Percentiles rank a stretch among this genome's conserved stretches.
phyloP scores from a whole-genome alignment of 2,797 vertebrate species.

The Sciurus carolinensis region DNA sequence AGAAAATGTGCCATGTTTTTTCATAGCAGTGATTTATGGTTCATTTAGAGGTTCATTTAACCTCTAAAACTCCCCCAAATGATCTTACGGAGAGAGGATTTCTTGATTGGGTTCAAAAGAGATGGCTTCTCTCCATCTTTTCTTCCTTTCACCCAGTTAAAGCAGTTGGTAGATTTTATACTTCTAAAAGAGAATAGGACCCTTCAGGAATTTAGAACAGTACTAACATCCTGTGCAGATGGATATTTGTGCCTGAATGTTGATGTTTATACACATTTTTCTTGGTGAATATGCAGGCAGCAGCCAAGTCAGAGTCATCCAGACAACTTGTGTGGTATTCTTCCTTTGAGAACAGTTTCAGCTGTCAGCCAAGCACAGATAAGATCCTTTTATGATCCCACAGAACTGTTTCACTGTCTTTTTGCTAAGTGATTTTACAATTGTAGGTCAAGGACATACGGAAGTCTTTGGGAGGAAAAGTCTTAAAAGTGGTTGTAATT shows the following conservation, averaged over 20 bases:
- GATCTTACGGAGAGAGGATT: neutral
- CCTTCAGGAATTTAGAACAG: constrained; percentile 64
- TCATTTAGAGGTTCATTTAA: neutral
- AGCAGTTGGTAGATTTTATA: constrained; percentile 43
- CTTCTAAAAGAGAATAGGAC: constrained; percentile 48
- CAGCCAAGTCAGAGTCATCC: constrained; percentile 38
- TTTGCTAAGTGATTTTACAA: constrained; percentile 38
- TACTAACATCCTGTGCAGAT: constrained; percentile 79
- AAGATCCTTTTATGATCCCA: neutral
- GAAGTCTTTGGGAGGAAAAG: neutral
- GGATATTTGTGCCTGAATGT: constrained; percentile 66
- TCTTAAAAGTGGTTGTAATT: constrained; percentile 21
- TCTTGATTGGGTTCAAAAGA: neutral
- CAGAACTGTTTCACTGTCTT: neutral
- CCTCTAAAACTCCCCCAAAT: constrained; percentile 46
- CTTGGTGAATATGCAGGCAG: constrained; percentile 57
- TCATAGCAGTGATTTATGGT: neutral
- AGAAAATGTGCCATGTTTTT: constrained; percentile 10
- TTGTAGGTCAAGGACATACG: neutral
- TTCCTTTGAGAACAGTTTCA: constrained; percentile 4
- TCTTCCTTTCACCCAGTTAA: neutral
- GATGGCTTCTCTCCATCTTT: neutral
- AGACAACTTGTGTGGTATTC: constrained; percentile 78
- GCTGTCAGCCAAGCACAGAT: constrained; percentile 25
- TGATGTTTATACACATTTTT: constrained; percentile 72